Percentiles rank a stretch among this genome's conserved stretches.
Conservation (phyloP, 1,140 invertebrate species). For the Aphaenogaster floridana region DNA sequence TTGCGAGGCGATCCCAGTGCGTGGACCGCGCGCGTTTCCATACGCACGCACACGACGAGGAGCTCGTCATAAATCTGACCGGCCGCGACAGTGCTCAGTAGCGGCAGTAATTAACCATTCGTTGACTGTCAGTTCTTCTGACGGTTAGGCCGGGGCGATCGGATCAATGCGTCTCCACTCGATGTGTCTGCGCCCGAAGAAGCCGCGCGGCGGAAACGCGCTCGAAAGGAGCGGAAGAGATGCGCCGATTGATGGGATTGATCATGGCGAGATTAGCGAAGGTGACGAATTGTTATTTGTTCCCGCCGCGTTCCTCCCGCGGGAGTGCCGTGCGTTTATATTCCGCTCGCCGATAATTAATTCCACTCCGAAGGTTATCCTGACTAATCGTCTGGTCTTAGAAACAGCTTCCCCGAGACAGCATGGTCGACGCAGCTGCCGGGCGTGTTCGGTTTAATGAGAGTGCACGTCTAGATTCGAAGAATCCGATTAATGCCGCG, state of each 20-base stretch:
- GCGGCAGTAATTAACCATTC: slow-evolving; percentile 61
- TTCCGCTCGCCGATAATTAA: slow-evolving; percentile 55
- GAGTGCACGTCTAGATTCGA: slow-evolving; percentile 48
- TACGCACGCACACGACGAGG: background rate
- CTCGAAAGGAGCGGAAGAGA: slow-evolving; percentile 16
- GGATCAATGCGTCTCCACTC: slow-evolving; percentile 30
- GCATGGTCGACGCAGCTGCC: slow-evolving; percentile 49
- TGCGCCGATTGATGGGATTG: slow-evolving; percentile 57
- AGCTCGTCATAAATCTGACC: slow-evolving; percentile 64
- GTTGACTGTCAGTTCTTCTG: slow-evolving; percentile 53
- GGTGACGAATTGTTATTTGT: slow-evolving; percentile 63
- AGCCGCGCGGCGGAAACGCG: background rate
- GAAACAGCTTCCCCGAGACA: slow-evolving; percentile 54
- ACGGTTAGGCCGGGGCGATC: background rate
- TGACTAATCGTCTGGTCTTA: slow-evolving; percentile 61
- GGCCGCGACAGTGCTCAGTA: slow-evolving; percentile 25
- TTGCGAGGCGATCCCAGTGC: slow-evolving; percentile 9
- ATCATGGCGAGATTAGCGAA: slow-evolving; percentile 57
- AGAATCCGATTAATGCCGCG: slow-evolving; percentile 57
- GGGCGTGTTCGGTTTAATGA: slow-evolving; percentile 41
- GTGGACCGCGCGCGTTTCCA: background rate
- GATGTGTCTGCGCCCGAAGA: slow-evolving; percentile 19
- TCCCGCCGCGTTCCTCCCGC: background rate
- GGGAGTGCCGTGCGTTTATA: slow-evolving; percentile 33
- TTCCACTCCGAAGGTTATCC: slow-evolving; percentile 54